Evolutionary conservation across 2,113 vertebrate genomes (phyloP), one percentile per base, ranked within the genome.

Genomic region (Vulpes vulpes): DNA sequence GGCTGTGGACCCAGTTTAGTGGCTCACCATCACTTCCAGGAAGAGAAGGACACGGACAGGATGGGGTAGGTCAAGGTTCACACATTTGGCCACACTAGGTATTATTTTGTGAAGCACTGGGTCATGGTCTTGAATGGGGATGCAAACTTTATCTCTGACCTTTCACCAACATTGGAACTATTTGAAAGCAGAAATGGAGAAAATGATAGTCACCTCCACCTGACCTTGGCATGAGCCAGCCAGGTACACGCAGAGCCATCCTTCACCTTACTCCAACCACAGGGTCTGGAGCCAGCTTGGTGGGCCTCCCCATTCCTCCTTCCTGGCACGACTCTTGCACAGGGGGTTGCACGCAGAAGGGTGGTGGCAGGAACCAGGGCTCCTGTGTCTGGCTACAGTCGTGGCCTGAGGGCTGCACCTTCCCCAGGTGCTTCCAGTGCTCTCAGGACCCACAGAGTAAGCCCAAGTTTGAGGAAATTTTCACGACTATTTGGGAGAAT

Each of bases 381-480:
- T 0, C 76, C 16, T 0, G 9, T 32, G 76, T 51, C 57, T 51
- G 19, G 12, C 35, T 3, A 0, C 3, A 12, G 38, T 32, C 43
- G 11, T 38, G 64, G 23, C 43, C 43, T 5, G 43, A 43, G 25
- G 12, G 8, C 49, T 22, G 12, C 17, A 22, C 59, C 55, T 8
- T 0, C 32, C 32, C 1, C 2, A 5, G 8, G 57, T 0, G 0
- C 17, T 9, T 20, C 64, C 7, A 12, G 0, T 0, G 11, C 32
- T 74, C 64, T 10, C 12, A 4, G 64, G 23, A 22, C 53, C 35
- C 51, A 2, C 5, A 3, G 57, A 22, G 8, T 8, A 3, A 0
- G 49, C 23, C 27, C 35, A 55, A 9, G n/a, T 10, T 43, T 55
- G 23, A n/a, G 57, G 43, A 82, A 73, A 27, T 2, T 5, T 11